These are phyloP conservation scores for Cryptophagus acutangulus DNA, from an alignment of 2,888 invertebrate species.

Conservation along the genomic window DNA sequence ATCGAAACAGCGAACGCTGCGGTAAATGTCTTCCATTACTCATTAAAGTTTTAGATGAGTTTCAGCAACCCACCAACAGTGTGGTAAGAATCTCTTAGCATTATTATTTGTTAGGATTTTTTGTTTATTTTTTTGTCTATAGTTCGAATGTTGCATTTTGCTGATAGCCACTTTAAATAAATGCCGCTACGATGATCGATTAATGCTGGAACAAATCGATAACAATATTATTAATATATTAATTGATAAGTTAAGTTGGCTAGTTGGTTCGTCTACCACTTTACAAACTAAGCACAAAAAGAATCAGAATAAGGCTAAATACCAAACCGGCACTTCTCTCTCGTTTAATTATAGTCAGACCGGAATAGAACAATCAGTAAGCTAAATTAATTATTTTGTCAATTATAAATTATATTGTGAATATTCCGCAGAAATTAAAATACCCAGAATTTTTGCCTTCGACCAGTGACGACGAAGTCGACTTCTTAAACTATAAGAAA, in stretches of 20 bases:
- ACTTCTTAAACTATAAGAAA: conserved; percentile 9
- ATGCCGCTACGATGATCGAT: conserved; percentile 37
- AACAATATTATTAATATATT: conserved; percentile 35
- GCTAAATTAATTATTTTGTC: too few species aligned
- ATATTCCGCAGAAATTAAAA: too few species aligned
- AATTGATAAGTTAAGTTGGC: conserved; percentile 36
- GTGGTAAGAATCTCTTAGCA: conserved; percentile 31
- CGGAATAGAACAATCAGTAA: too few species aligned
- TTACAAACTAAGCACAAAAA: conserved; percentile 21
- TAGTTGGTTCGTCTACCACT: conserved; percentile 32
- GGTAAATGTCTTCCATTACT: conserved; percentile 33
- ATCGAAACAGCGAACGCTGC: conserved; percentile 32
- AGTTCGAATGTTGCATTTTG: conserved; percentile 39
- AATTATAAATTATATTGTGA: too few species aligned
- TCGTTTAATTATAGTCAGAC: too few species aligned
- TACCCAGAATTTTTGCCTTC: too few species aligned
- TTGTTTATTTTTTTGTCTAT: conserved; percentile 16
- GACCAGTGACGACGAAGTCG: conserved; percentile 30
- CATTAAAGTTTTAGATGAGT: conserved; percentile 33
- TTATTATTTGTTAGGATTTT: too few species aligned
- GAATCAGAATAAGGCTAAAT: too few species aligned
- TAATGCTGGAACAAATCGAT: conserved; percentile 36
- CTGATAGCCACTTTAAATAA: conserved; percentile 38
- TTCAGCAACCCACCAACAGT: conserved; percentile 26
- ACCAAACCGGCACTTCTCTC: too few species aligned